phyloP scores from a whole-genome alignment of 1,140 invertebrate species.

The Spodoptera litura region DNA sequence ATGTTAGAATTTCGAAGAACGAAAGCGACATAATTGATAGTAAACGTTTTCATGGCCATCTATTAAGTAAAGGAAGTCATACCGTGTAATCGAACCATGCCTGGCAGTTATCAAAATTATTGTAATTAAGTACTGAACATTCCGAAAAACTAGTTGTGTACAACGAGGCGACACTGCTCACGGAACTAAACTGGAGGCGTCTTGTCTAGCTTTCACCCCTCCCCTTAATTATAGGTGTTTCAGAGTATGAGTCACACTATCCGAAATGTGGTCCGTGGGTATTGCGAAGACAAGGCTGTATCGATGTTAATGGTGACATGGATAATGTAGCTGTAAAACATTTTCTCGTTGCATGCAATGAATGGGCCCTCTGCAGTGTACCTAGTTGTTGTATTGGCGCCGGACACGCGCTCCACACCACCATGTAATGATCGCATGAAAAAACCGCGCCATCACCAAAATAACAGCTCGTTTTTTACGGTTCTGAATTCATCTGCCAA shows the following conservation, averaged over 20 bases:
- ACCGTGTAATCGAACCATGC: conserved; percentile 16
- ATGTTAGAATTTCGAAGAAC: neutral
- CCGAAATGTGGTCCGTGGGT: conserved; percentile 50
- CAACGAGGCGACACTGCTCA: conserved; percentile 63
- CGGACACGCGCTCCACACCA: neutral
- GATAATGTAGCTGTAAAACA: neutral
- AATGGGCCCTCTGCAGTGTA: neutral
- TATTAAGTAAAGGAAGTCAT: conserved; percentile 11
- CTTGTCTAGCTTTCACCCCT: conserved; percentile 67
- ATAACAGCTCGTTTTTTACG: conserved; percentile 27
- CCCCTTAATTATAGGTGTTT: conserved; percentile 74
- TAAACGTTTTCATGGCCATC: conserved; percentile 23
- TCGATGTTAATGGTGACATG: conserved; percentile 51
- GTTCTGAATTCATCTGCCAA: conserved; percentile 16
- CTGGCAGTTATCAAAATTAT: conserved; percentile 36
- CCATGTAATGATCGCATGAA: conserved; percentile 30
- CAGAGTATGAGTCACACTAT: conserved; percentile 67
- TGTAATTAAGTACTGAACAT: conserved; percentile 47
- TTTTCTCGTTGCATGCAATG: too few species aligned
- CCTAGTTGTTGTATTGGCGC: neutral
- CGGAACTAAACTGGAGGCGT: conserved; percentile 59
- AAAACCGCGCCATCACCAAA: conserved; percentile 33
- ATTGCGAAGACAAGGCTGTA: conserved; percentile 52
- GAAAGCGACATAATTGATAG: conserved; percentile 36
- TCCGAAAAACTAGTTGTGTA: conserved; percentile 57